phyloP scores from a whole-genome alignment of 2,113 vertebrate genomes.

The Pitta sordida region DNA sequence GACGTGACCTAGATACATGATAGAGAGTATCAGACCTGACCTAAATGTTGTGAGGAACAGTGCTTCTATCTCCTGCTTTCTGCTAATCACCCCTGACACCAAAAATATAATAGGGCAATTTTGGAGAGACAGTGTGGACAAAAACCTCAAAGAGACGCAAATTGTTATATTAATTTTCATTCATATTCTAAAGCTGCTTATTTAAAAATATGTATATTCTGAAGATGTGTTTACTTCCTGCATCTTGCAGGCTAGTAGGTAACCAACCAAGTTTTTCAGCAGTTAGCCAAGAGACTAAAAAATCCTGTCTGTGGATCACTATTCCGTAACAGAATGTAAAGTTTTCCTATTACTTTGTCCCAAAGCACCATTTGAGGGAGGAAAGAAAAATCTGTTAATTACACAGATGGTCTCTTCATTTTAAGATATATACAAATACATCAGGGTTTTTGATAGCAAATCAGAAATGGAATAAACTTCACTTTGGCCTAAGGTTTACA shows the following conservation, averaged over 20 bases:
- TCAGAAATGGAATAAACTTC: background rate
- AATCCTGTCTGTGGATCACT: background rate
- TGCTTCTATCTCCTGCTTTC: background rate
- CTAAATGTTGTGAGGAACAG: background rate
- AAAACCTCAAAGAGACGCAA: background rate
- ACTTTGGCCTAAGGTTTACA: background rate
- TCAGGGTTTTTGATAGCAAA: background rate
- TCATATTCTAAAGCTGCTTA: background rate
- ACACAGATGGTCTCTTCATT: background rate
- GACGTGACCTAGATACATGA: background rate
- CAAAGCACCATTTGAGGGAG: background rate
- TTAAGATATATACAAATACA: background rate
- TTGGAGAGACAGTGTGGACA: background rate
- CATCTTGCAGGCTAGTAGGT: background rate
- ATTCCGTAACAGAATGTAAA: background rate
- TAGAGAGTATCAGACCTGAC: background rate
- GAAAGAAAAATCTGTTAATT: background rate
- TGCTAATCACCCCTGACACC: conserved; percentile 6
- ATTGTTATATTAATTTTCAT: background rate
- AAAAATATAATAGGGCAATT: background rate
- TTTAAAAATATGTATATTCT: background rate
- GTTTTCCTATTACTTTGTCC: background rate
- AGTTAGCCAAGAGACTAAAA: background rate
- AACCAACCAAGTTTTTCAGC: background rate
- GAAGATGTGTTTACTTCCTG: background rate